Evolutionary conservation across 2,113 vertebrate species (phyloP), one percentile per base, ranked within the genome.

Genomic region (Athene noctua): DNA sequence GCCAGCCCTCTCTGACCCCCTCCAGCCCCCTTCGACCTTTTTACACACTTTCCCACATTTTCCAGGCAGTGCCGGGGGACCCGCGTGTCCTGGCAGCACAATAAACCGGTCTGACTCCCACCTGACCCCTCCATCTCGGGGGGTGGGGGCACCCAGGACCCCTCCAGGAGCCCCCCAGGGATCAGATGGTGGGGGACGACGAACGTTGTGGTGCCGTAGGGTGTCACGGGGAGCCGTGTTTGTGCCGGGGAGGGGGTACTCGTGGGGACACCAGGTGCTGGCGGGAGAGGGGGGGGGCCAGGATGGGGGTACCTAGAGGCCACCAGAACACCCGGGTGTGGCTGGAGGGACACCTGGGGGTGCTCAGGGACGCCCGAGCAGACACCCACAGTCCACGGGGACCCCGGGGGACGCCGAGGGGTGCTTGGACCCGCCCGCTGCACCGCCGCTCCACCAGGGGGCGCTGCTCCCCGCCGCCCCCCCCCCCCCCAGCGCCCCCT

Each of bases 31-130:
- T 20, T 20, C 18, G 8, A 18, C 46, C 46, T 47, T 47, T 47
- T 47, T 47, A 47, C 18, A 47, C 19, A 20, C 10, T 21, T 47
- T 10, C 9, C 19, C 18, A 20, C 84, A 30, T 90, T 95, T 84
- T 95, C 58, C 59, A 94, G 92, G 86, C 90, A 84, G 38, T 88
- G 86, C 83, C 55, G 54, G 90, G 75, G 85, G 65, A 52, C 55
- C 91, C 67, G 46, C 46, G 9, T 47, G 46, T 20, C 46, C 19
- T 32, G 29, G 85, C 84, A 57, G 40, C 57, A n/a, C 87, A 95
- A 96, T 94, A 97, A 97, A 96, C 15, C 40, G 84, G 80, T 29
- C 58, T 96, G 44, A 16, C 44, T 15, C 12, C 44, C 44, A 13
- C 44, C 46, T 25, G 32, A 18, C 21, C 20, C 32, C 44, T 13